Evolutionary conservation across 2,888 invertebrate species (phyloP).

Genomic region (Drosophila monieri): DNA sequence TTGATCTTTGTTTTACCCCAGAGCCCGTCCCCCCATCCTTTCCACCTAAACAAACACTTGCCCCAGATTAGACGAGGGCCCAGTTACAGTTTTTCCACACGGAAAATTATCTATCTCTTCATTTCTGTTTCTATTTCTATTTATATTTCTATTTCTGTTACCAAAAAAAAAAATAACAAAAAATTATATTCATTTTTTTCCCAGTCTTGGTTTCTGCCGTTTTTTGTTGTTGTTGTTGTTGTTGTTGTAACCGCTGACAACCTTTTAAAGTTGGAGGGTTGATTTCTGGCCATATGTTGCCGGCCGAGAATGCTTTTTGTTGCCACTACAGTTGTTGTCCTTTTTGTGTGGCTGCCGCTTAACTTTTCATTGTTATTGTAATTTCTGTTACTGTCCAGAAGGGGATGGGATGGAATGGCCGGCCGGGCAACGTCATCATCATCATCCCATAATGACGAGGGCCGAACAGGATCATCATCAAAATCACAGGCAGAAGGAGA

Average conservation of each 20-base stretch:
- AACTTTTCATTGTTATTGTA: conserved; percentile 78
- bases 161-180: conserved; percentile 16
- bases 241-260: conserved; percentile 52
- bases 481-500: not conserved
- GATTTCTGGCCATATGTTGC: conserved; percentile 68
- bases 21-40: conserved; percentile 21
- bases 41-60: conserved; percentile 69
- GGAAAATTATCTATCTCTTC: conserved; percentile 39
- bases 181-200: conserved; percentile 34
- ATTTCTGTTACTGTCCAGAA: conserved; percentile 51
- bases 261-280: conserved; percentile 53
- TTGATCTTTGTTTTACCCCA: conserved; percentile 59
- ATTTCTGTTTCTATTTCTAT: conserved; percentile 1
- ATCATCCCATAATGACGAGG: conserved; percentile 19
- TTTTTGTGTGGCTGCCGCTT: conserved; percentile 65
- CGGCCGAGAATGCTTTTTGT: conserved; percentile 34
- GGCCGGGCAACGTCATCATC: conserved; percentile 15
- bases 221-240: too few species aligned
- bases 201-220: not conserved
- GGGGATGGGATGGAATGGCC: conserved; percentile 20
- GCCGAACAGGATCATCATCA: not conserved
- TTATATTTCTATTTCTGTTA: conserved; percentile 24
- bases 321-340: conserved; percentile 67
- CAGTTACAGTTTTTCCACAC: conserved; percentile 49
- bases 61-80: conserved; percentile 51